Percentiles rank a stretch among this genome's conserved stretches.
Conservation (phyloP, 2,797 vertebrate species). For the Anabacerthia variegaticeps region DNA sequence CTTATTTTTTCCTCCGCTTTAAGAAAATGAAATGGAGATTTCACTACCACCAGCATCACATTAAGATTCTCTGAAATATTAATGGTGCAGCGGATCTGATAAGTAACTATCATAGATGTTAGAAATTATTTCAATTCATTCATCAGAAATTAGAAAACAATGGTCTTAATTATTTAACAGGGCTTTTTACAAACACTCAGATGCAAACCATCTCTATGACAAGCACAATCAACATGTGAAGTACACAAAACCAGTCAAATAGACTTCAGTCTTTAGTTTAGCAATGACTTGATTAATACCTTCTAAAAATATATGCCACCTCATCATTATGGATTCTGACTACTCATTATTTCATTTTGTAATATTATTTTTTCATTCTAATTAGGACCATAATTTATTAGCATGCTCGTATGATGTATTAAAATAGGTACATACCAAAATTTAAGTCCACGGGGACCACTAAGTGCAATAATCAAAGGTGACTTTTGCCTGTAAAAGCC, state of each 20-base stretch:
- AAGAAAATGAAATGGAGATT: conserved; percentile 53
- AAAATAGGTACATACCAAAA: conserved; percentile 80
- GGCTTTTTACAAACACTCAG: conserved; percentile 31
- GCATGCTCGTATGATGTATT: conserved; percentile 70
- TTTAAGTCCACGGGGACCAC: conserved; percentile 76
- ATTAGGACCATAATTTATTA: conserved; percentile 40
- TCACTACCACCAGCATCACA: conserved; percentile 24
- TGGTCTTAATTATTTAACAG: conserved; percentile 69
- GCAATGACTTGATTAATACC: conserved; percentile 46
- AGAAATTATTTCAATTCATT: conserved; percentile 60
- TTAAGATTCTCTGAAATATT: conserved; percentile 73
- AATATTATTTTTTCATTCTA: neutral
- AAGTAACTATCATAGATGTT: conserved; percentile 44
- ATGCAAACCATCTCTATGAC: conserved; percentile 22
- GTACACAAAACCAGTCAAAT: conserved; percentile 39
- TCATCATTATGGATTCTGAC: conserved; percentile 41
- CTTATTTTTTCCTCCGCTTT: neutral
- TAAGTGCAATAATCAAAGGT: conserved; percentile 80
- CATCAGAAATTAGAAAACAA: conserved; percentile 44
- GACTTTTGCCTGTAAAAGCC: conserved; percentile 85
- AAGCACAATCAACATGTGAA: conserved; percentile 58
- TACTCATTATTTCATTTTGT: conserved; percentile 30
- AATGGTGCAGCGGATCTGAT: conserved; percentile 26
- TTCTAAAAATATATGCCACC: conserved; percentile 64
- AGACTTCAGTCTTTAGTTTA: conserved; percentile 34